A percentile compares a stretch with the other conserved stretches of the same genome.
Conservation (phyloP, 37 sponge, comb jelly and placozoan species). For the Chondrilla cf. caribensis region DNA sequence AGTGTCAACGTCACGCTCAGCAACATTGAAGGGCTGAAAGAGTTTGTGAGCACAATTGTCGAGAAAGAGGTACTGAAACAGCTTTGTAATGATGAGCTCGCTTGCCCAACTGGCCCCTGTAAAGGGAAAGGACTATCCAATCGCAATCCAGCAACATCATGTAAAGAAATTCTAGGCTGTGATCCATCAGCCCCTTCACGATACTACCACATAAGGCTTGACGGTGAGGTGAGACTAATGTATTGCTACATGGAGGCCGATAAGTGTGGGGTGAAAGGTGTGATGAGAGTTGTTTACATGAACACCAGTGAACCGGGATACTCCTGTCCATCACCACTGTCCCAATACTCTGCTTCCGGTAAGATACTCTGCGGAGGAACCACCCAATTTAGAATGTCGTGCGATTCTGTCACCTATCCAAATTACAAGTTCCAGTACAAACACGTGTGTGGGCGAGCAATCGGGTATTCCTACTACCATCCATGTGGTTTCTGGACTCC, state of each 20-base stretch:
- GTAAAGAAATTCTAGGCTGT: not conserved
- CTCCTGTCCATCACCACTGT: too few species aligned
- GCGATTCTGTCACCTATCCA: not conserved
- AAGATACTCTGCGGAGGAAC: too few species aligned
- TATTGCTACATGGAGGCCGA: slow-evolving; percentile 14
- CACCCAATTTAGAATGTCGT: not conserved
- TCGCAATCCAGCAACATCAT: not conserved
- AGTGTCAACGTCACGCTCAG: too few species aligned
- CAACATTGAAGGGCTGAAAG: too few species aligned
- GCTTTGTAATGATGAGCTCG: too few species aligned
- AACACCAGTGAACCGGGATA: not conserved
- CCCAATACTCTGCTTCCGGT: too few species aligned
- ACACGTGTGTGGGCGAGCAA: slow-evolving; percentile 1
- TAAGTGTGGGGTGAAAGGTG: not conserved
- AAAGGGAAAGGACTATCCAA: too few species aligned
- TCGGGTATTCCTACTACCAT: slow-evolving; percentile 7
- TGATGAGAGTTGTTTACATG: slow-evolving; percentile 2
- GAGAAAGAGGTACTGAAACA: too few species aligned
- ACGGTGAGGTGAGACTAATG: too few species aligned
- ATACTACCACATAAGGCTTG: not conserved
- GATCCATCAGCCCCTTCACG: not conserved
- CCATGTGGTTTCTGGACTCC: not conserved
- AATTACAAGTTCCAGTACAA: not conserved
- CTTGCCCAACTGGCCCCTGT: too few species aligned
- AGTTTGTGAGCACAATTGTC: too few species aligned